These are phyloP conservation scores for Ranitomeya variabilis DNA, from an alignment of 2,113 vertebrate species.

Conservation along the genomic window DNA sequence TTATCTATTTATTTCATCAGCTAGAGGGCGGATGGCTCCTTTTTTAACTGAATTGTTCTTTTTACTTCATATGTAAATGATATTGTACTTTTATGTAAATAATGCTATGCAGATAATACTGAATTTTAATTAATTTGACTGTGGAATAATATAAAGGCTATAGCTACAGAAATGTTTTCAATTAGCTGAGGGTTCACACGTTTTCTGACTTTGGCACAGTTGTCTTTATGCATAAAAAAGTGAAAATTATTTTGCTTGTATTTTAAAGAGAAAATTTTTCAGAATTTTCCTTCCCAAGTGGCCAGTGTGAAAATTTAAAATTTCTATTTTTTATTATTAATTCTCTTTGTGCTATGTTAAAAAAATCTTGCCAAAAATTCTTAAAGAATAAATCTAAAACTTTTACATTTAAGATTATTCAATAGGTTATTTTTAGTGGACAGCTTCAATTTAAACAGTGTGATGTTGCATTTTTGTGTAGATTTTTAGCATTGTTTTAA, in stretches of 20 bases:
- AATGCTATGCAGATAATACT: not conserved
- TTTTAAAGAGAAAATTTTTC: not conserved
- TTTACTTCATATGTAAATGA: slow-evolving; percentile 13
- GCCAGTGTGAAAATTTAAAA: too few relatives aligned
- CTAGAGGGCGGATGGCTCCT: not conserved
- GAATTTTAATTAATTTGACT: not conserved
- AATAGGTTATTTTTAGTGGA: too few relatives aligned
- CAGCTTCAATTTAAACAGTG: too few relatives aligned
- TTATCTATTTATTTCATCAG: not conserved
- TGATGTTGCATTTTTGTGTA: too few relatives aligned
- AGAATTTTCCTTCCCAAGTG: too few relatives aligned
- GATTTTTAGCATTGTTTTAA: too few relatives aligned
- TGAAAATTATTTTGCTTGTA: not conserved
- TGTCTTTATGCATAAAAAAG: not conserved
- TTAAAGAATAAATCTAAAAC: too few relatives aligned
- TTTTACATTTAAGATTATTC: too few relatives aligned
- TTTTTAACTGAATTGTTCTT: not conserved
- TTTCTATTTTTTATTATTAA: too few relatives aligned
- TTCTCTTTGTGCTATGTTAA: too few relatives aligned
- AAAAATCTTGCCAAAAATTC: too few relatives aligned
- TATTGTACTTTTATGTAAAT: slow-evolving; percentile 3
- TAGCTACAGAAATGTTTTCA: not conserved
- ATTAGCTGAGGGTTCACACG: not conserved
- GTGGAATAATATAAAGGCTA: not conserved
- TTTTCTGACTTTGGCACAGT: not conserved